A percentile compares a stretch with the other conserved stretches of the same genome.
phyloP scores from a whole-genome alignment of 1,140 invertebrate species.

The Hylaeus volcanicus region DNA sequence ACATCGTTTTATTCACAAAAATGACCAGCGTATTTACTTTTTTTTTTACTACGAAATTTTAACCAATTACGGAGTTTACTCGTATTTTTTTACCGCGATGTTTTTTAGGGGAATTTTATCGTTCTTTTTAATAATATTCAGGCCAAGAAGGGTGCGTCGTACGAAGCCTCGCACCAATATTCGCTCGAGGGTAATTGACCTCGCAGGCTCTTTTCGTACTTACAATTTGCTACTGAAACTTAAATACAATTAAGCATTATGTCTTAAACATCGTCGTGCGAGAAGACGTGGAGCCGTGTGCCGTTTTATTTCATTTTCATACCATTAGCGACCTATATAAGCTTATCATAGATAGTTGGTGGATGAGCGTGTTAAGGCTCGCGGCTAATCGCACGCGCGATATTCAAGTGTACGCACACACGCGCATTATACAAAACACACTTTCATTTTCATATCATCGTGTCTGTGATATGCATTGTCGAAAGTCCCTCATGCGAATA shows the following conservation, averaged over 20 bases:
- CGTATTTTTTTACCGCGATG: background rate
- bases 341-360: conserved; percentile 54
- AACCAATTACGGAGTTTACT: background rate
- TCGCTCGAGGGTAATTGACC: background rate
- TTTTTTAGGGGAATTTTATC: background rate
- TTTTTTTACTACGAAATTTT: background rate
- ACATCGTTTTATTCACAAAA: background rate
- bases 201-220: conserved; percentile 46
- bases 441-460: conserved; percentile 61
- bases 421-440: conserved; percentile 33
- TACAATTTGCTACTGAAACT: conserved; percentile 30
- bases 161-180: background rate
- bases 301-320: conserved; percentile 48
- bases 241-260: conserved; percentile 14
- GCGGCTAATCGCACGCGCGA: conserved; percentile 17
- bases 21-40: too few species aligned
- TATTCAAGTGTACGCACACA: conserved; percentile 35
- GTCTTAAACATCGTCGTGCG: background rate
- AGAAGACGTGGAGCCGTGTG: conserved; percentile 1
- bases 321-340: conserved; percentile 46
- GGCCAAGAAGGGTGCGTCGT: background rate
- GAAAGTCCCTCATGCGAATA: conserved; percentile 40
- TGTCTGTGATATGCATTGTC: conserved; percentile 72
- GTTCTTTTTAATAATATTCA: background rate
- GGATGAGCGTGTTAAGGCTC: background rate